Evolutionary conservation across 2,113 vertebrate species (phyloP).

Genomic region (Sylvilagus bachmani): DNA sequence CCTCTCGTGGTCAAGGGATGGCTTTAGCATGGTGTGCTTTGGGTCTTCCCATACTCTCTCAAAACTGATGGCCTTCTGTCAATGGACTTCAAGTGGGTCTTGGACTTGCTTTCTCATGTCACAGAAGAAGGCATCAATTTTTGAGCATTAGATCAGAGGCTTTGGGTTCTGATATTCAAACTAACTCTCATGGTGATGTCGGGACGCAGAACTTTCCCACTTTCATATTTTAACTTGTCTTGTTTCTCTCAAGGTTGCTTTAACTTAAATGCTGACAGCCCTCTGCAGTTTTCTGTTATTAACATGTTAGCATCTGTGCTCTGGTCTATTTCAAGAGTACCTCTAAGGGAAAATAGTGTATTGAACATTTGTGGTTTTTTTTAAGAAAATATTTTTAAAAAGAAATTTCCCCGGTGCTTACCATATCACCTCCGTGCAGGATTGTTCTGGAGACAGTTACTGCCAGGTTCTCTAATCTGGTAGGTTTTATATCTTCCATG

Average conservation of each 20-base stretch:
- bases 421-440: slow-evolving; percentile 46
- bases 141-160: slow-evolving; percentile 59
- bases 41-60: neutral
- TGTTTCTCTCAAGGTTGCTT: slow-evolving; percentile 51
- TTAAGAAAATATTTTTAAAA: slow-evolving; percentile 62
- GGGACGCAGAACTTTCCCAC: slow-evolving; percentile 21
- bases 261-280: slow-evolving; percentile 61
- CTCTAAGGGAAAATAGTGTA: neutral
- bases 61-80: neutral
- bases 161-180: slow-evolving; percentile 67
- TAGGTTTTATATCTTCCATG: slow-evolving; percentile 80
- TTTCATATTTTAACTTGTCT: slow-evolving; percentile 8
- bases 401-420: slow-evolving; percentile 44
- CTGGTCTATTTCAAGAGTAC: neutral
- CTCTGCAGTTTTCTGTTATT: slow-evolving; percentile 56
- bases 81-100: neutral
- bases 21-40: neutral
- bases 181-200: neutral
- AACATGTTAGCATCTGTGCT: slow-evolving; percentile 74
- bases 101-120: neutral
- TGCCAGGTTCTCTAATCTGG: slow-evolving; percentile 82
- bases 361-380: neutral
- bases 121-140: slow-evolving; percentile 31
- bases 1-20: neutral
- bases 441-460: slow-evolving; percentile 79